These are phyloP conservation scores for Axea sp. DNA, from an alignment of 2,888 invertebrate species.

Conservation along the genomic window DNA sequence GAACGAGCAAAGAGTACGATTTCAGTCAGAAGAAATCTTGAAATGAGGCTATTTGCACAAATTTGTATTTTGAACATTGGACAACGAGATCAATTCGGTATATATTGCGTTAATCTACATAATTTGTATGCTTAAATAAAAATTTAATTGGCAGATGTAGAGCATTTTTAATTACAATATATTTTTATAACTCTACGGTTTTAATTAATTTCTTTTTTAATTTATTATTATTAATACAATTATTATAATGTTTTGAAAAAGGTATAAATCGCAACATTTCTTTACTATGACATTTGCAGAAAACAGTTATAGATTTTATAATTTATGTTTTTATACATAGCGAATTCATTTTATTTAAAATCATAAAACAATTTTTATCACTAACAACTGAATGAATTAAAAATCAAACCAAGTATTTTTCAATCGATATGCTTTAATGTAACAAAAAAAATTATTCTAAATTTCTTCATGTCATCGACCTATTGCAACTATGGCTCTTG, in stretches of 20 bases:
- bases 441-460: constrained; percentile 2
- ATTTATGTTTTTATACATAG: too few species aligned
- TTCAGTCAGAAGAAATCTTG: constrained; percentile 58
- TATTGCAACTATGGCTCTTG: constrained; percentile 9
- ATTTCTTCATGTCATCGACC: constrained; percentile 10
- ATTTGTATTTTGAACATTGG: constrained; percentile 50
- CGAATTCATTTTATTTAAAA: too few species aligned
- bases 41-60: constrained; percentile 57
- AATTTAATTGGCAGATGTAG: neutral
- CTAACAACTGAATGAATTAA: too few species aligned
- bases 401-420: neutral
- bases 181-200: too few species aligned
- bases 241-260: too few species aligned
- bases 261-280: too few species aligned
- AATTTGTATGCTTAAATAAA: neutral
- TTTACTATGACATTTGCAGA: too few species aligned
- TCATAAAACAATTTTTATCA: too few species aligned
- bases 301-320: too few species aligned
- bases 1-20: constrained; percentile 61
- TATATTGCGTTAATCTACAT: constrained; percentile 8
- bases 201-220: too few species aligned
- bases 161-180: too few species aligned
- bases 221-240: too few species aligned
- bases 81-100: constrained; percentile 22
- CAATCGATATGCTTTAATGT: neutral